Conservation (phyloP, 2,888 invertebrate genomes). For the Polyploca ridens region DNA sequence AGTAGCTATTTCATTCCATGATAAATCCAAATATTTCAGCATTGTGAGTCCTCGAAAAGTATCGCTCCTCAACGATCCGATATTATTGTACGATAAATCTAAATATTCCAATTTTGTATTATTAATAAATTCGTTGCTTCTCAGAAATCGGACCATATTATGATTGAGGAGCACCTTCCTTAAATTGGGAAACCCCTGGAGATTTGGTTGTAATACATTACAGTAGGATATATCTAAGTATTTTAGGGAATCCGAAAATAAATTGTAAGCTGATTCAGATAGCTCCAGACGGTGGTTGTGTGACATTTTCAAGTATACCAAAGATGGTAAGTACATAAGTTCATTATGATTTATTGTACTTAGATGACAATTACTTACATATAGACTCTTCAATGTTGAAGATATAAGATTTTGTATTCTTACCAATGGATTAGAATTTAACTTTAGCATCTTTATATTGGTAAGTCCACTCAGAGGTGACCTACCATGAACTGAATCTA, state of each 20-base stretch:
- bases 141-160: slow-evolving; percentile 86
- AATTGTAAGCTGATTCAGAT: slow-evolving; percentile 61
- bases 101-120: slow-evolving; percentile 85
- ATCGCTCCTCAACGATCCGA: slow-evolving; percentile 84
- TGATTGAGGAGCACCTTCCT: slow-evolving; percentile 84
- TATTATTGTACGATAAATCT: slow-evolving; percentile 87
- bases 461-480: slow-evolving; percentile 79
- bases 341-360: slow-evolving; percentile 78
- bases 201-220: slow-evolving; percentile 84
- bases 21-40: slow-evolving; percentile 87
- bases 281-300: slow-evolving; percentile 85
- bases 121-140: slow-evolving; percentile 84
- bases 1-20: slow-evolving; percentile 87
- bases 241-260: slow-evolving; percentile 81
- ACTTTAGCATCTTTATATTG: slow-evolving; percentile 79
- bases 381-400: slow-evolving; percentile 78
- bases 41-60: slow-evolving; percentile 85
- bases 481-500: slow-evolving; percentile 79
- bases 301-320: slow-evolving; percentile 85
- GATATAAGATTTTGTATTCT: slow-evolving; percentile 78
- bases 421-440: slow-evolving; percentile 81
- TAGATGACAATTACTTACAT: slow-evolving; percentile 85
- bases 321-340: slow-evolving; percentile 82
- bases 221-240: slow-evolving; percentile 86
- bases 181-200: slow-evolving; percentile 86